Evolutionary conservation across 53 echinoderm and acorn worm genomes (phyloP).

Genomic region (Luidia sarsii): DNA sequence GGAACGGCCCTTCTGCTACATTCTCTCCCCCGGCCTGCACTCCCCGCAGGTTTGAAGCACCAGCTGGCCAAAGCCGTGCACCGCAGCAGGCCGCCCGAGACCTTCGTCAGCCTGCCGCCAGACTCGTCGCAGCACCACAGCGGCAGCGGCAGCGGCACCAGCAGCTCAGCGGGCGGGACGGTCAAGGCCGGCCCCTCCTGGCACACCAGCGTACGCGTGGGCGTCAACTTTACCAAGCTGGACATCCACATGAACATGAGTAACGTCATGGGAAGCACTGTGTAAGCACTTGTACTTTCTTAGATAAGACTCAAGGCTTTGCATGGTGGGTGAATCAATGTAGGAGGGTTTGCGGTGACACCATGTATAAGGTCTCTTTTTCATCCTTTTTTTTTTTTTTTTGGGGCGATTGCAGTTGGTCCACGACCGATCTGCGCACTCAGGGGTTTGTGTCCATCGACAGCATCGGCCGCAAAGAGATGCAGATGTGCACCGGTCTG

Average conservation of each 20-base stretch:
- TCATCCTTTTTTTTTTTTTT: background rate
- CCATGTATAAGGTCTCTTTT: too few species aligned
- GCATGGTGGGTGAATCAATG: too few species aligned
- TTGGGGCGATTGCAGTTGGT: conserved; percentile 36
- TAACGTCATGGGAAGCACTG: conserved; percentile 96
- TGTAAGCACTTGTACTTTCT: conserved; percentile 61
- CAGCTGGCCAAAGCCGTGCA: background rate
- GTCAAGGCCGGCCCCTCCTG: conserved; percentile 65
- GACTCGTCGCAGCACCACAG: conserved; percentile 17
- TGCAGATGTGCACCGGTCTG: conserved; percentile 71
- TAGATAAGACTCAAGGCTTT: background rate
- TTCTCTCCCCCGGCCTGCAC: too few species aligned
- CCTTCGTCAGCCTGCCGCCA: background rate
- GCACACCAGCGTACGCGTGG: conserved; percentile 87
- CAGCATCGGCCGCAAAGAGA: conserved; percentile 73
- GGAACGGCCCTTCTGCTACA: too few species aligned
- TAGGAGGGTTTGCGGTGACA: too few species aligned
- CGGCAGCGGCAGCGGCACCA: conserved; percentile 39
- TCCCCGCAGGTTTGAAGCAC: conserved; percentile 14
- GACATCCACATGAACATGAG: conserved; percentile 99
- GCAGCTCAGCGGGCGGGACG: conserved; percentile 46
- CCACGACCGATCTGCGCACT: conserved; percentile 66
- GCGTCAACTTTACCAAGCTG: conserved; percentile 88
- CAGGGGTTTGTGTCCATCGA: conserved; percentile 86
- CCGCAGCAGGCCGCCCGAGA: background rate